Base-by-base conservation (phyloP, 2,113 vertebrate genomes). In the Tricholaema leucomelas region DNA sequence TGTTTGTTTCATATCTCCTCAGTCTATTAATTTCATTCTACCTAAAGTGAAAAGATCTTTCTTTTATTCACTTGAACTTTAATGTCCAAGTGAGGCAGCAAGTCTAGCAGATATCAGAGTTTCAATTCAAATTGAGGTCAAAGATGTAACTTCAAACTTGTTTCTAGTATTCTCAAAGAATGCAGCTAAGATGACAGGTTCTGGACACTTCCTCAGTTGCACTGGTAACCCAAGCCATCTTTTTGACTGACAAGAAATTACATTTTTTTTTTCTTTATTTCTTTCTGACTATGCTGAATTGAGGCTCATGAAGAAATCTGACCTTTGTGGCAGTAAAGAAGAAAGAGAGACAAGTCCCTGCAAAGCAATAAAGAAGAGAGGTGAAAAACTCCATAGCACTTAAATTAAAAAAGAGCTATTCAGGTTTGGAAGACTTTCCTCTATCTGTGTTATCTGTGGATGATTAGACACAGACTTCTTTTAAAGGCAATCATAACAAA, bases 191-290 rank as follows among this genome's bases (percentile, higher is more conserved):
- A 16, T 80, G 72, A 61, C 40, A 79, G 36, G 24, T 87, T 83
- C 63, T 84, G 71, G 85, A 81, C 60, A 21, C 38, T 86, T 88
- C 54, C 40, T 48, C 48, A 42, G 1, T 1, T 87, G 40, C 2
- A 0, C n/a, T 54, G 70, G 52, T 17, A 70, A 64, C 30, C 35
- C 38, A 30, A 82, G 36, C 23, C 55, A 84, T 36, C 44, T 93
- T 92, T 86, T 54, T 77, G 86, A 89, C 50, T 92, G 84, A 79
- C 56, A 85, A 60, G 87, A 86, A 83, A 91, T 55, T 63, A 21
- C 35, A 46, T 18, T 88, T 93, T 93, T 87, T 46, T 50, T 50
- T 25, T 13, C 85, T 86, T 12, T 61, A 60, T 78, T 94, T 92
- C 58, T 71, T 96, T 94, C 63, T 82, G 35, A 56, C 61, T 72